These are phyloP conservation scores for Stictocephala bisonia DNA, from an alignment of 2,888 invertebrate genomes.

Conservation along the genomic window DNA sequence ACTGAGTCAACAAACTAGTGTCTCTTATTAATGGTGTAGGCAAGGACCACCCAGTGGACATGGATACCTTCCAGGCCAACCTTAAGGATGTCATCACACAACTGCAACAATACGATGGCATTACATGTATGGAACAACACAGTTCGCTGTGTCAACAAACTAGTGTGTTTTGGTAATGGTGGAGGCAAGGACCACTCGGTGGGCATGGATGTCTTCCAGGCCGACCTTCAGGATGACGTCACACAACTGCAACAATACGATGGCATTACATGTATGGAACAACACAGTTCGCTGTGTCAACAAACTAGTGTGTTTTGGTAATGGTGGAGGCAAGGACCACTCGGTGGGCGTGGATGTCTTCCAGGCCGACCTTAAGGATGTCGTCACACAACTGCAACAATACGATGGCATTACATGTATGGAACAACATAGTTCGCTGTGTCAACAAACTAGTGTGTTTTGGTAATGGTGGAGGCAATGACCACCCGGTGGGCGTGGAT, in stretches of 20 bases:
- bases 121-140: background rate
- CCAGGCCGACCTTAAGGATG: slow-evolving; percentile 74
- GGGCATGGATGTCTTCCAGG: slow-evolving; percentile 74
- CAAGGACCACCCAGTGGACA: slow-evolving; percentile 79
- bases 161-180: too few relatives aligned
- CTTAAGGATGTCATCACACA: slow-evolving; percentile 76
- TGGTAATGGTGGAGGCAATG: slow-evolving; percentile 78
- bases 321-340: slow-evolving; percentile 79
- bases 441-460: too few relatives aligned
- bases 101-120: slow-evolving; percentile 64
- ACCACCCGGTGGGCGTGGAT: slow-evolving; percentile 80
- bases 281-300: too few relatives aligned
- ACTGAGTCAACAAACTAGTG: too few relatives aligned
- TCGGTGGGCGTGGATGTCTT: slow-evolving; percentile 76
- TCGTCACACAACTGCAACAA: slow-evolving; percentile 73
- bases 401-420: slow-evolving; percentile 47
- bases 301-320: too few relatives aligned
- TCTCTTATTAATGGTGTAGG: too few relatives aligned
- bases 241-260: slow-evolving; percentile 68
- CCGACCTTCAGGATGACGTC: slow-evolving; percentile 77
- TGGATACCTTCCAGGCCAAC: slow-evolving; percentile 75
- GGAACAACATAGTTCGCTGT: too few relatives aligned
- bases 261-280: background rate
- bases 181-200: slow-evolving; percentile 79
- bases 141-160: too few relatives aligned